Base-by-base conservation (phyloP, 2,888 invertebrate species). In the Athrips mouffetella region DNA sequence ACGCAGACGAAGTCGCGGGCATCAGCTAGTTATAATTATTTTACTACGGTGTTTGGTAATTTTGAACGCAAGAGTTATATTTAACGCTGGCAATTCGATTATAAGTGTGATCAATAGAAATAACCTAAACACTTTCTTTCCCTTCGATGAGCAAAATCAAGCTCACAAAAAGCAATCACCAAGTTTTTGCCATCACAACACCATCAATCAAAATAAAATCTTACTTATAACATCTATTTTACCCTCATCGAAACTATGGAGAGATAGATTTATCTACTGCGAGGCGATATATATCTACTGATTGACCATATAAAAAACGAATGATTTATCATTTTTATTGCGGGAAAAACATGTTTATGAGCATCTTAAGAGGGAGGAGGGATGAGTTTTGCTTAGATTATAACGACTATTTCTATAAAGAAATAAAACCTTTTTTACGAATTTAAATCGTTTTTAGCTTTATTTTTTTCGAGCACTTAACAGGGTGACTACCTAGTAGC, bases 271-370 rank as follows among this genome's bases (percentile, higher is more conserved):
- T 44, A 44, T 44, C 44, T 20, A 35, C 30, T 11, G 11, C 5
- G 3, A 35, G 15, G 25, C 10, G 23, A 18, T 10, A 33, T 45
- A 76, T 84, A 83, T 85, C 80, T 76, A 76, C 83, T 88, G 89
- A 89, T 89, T 89, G 88, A 85, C 85, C 86, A 80, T 81, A 89
- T 88, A 89, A 89, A 88, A 51, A 88, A 89, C 73, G 69, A 79
- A 80, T 85, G 86, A 89, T 89, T 87, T 86, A 86, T 88, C 88
- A 86, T 88, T 88, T 89, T 88, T 87, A 89, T 86, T 84, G 86
- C 82, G 73, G 79, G 81, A 88, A 89, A 89, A 89, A 89, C 89
- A 89, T 89, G 89, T 89, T 89, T 89, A 89, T 89, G 86, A 81
- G 85, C 80, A 84, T 83, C 84, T 86, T 84, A 87, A 80, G 82